Base-by-base conservation (phyloP, 35 echinoderm and acorn worm genomes). In the Apostichopus japonicus region DNA sequence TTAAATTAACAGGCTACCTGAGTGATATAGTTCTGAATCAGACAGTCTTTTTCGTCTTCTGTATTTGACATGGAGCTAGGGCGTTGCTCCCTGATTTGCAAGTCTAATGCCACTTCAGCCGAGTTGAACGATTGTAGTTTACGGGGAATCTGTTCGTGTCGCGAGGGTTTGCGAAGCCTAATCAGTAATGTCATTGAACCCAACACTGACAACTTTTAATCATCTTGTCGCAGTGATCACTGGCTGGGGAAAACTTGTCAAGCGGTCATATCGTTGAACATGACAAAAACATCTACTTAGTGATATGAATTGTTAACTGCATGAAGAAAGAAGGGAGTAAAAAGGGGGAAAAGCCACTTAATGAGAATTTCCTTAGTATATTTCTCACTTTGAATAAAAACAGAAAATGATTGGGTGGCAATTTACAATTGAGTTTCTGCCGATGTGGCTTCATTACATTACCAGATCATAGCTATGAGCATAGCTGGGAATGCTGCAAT, bases 171-270 rank as follows among this genome's bases (percentile, higher is more conserved):
- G 81, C 56, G 15, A 24, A 84, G 81, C 81, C 81, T 84, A 84
- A 84, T 84, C 21, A 84, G 81, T 84, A 57, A 84, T 84, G 81
- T 84, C 81, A 84, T 84, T 84, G 81, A 84, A 84, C 81, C 81
- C 81, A 24, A 84, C 54, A 84, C 54, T 84, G 81, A 84, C 81
- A 84, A 84, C 55, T 84, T 84, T 84, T 56, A 84, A 84, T 84
- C 81, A 84, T 84, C 81, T 58, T 84, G 81, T 84, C 81, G 54
- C n/a, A 57, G 54, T 57, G 81, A 84, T 84, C 56, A 84, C 81
- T 54, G 56, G 56, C 81, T 84, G 81, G 81, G 81, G 81, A 84
- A 84, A 84, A 84, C 54, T 84, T 57, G 81, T 59, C 22, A 51
- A 54, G 81, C 56, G 56, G 81, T 84, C 55, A 24, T 59, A 84